Evolutionary conservation across 1,140 invertebrate species (phyloP).

Genomic region (Heterodera schachtii): DNA sequence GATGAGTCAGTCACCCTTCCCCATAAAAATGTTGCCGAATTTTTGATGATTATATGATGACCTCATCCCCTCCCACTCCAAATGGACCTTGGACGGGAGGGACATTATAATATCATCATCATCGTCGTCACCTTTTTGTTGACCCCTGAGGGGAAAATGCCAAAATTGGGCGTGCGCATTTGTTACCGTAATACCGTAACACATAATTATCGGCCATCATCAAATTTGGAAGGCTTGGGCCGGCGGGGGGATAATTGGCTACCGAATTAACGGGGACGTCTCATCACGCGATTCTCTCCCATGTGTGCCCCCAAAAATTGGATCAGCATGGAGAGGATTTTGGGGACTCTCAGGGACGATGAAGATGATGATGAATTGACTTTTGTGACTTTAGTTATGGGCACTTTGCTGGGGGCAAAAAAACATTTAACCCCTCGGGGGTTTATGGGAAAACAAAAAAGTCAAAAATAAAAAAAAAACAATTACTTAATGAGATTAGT

Average conservation of each 20-base stretch:
- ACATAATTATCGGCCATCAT: not conserved
- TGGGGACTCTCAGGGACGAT: not conserved
- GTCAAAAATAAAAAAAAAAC: not conserved
- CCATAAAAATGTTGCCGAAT: too few relatives aligned
- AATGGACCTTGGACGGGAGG: too few relatives aligned
- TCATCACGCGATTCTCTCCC: not conserved
- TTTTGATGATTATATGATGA: too few relatives aligned
- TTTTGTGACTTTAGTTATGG: too few relatives aligned
- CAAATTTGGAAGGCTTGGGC: too few relatives aligned
- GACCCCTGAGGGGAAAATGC: too few relatives aligned
- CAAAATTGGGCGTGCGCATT: not conserved
- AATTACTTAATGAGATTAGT: not conserved
- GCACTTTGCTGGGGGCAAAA: not conserved
- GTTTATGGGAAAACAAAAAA: not conserved
- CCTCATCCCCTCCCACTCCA: too few relatives aligned
- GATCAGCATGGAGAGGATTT: not conserved
- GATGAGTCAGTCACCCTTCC: too few relatives aligned
- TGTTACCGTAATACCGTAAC: not conserved
- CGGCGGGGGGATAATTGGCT: constrained; percentile 17
- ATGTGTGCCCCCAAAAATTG: not conserved
- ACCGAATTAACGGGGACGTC: not conserved
- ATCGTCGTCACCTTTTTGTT: too few relatives aligned
- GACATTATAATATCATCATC: too few relatives aligned
- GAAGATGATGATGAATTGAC: not conserved
- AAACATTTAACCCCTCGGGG: not conserved